Conservation (phyloP, 2,113 vertebrate species). For the Alethe diademata region DNA sequence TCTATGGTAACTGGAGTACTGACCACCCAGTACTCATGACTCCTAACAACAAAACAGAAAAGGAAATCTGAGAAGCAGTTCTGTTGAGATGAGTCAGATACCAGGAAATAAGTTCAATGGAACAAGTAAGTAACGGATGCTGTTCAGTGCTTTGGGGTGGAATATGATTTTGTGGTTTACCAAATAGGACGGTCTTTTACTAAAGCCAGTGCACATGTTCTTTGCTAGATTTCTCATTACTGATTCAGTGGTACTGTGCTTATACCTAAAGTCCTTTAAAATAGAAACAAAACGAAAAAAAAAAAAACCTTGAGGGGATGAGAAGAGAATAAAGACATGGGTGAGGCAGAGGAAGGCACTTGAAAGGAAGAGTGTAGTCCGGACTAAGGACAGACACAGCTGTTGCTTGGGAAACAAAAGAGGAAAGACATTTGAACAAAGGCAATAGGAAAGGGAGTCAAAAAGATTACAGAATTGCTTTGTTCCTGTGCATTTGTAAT, state of each 20-base stretch:
- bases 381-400: neutral
- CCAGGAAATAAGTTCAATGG: neutral
- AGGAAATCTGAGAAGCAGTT: neutral
- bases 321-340: neutral
- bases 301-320: neutral
- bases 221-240: neutral
- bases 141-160: neutral
- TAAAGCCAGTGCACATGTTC: neutral
- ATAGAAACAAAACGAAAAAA: neutral
- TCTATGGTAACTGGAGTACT: neutral
- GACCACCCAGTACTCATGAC: neutral
- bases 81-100: conserved; percentile 23
- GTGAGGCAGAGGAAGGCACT: neutral
- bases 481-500: neutral
- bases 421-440: neutral
- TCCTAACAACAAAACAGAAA: neutral
- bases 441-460: neutral
- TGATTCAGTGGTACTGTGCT: neutral
- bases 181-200: neutral
- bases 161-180: neutral
- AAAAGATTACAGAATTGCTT: neutral
- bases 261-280: neutral
- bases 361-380: neutral
- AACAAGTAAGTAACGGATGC: conserved; percentile 53
- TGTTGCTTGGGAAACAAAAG: neutral